A percentile compares a stretch with the other conserved stretches of the same genome.
These are phyloP conservation scores for Phaonia tiefii DNA, from an alignment of 2,888 invertebrate genomes.

Conservation along the genomic window DNA sequence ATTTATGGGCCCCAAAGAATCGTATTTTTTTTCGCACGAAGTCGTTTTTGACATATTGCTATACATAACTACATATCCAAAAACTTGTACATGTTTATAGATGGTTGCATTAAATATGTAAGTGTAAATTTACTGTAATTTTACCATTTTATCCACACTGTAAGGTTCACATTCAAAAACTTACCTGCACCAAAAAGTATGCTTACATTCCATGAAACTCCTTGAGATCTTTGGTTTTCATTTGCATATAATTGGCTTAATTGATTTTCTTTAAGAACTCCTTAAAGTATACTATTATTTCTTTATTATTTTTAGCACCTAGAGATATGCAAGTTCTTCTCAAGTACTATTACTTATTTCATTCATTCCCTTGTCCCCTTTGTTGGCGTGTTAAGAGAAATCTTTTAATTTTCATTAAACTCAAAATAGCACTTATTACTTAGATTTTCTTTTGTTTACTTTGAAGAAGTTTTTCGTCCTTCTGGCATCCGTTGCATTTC, in stretches of 20 bases:
- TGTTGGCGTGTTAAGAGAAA: constrained; percentile 38
- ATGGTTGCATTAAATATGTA: too few relatives aligned
- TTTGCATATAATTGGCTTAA: constrained; percentile 56
- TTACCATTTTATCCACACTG: too few relatives aligned
- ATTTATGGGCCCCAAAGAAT: too few relatives aligned
- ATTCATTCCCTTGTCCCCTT: not conserved
- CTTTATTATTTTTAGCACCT: constrained; percentile 46
- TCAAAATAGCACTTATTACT: constrained; percentile 54
- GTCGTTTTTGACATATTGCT: too few relatives aligned
- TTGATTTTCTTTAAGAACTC: constrained; percentile 61
- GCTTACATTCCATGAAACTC: too few relatives aligned
- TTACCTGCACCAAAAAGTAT: too few relatives aligned
- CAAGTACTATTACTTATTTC: constrained; percentile 38
- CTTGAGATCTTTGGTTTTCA: too few relatives aligned
- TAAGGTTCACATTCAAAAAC: too few relatives aligned
- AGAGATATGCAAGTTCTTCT: constrained; percentile 36
- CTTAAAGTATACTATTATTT: constrained; percentile 49
- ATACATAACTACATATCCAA: too few relatives aligned
- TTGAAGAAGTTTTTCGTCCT: constrained; percentile 2
- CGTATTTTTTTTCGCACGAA: too few relatives aligned
- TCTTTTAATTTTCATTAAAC: constrained; percentile 65
- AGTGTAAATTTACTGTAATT: too few relatives aligned
- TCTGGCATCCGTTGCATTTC: not conserved
- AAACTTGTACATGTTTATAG: too few relatives aligned
- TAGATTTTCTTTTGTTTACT: constrained; percentile 11